These are phyloP conservation scores for Xanthia togata DNA, from an alignment of 2,888 invertebrate species.

Conservation along the genomic window DNA sequence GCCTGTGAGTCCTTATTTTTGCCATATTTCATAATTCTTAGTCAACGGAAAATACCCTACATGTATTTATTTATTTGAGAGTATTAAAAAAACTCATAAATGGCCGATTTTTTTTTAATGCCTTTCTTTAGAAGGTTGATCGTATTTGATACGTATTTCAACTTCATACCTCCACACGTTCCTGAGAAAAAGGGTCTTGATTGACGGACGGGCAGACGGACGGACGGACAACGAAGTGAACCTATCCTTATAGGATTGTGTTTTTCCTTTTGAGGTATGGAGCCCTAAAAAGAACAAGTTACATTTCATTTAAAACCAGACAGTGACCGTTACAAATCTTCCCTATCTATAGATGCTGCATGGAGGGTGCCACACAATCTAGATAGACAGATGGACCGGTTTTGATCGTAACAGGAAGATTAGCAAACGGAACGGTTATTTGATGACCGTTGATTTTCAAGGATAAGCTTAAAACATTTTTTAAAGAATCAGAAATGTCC, in stretches of 20 bases:
- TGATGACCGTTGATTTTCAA: constrained; percentile 9
- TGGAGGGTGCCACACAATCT: constrained; percentile 13
- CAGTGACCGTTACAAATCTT: constrained; percentile 6
- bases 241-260: too few relatives aligned
- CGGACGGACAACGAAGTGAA: neutral
- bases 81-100: too few relatives aligned
- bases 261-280: neutral
- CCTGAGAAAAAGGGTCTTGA: too few relatives aligned
- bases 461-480: neutral
- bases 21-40: too few relatives aligned
- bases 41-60: too few relatives aligned
- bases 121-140: too few relatives aligned
- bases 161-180: neutral
- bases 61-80: too few relatives aligned
- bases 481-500: neutral
- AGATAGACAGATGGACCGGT: constrained; percentile 9
- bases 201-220: too few relatives aligned
- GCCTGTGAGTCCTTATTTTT: too few relatives aligned
- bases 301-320: neutral
- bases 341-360: constrained; percentile 12
- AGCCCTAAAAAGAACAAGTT: neutral
- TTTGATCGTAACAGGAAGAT: constrained; percentile 1
- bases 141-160: neutral
- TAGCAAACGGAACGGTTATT: constrained; percentile 4
- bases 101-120: too few relatives aligned